Conservation (phyloP, 30 jellyfish, hydroid and myxozoan genomes). For the Mastigias papua region DNA sequence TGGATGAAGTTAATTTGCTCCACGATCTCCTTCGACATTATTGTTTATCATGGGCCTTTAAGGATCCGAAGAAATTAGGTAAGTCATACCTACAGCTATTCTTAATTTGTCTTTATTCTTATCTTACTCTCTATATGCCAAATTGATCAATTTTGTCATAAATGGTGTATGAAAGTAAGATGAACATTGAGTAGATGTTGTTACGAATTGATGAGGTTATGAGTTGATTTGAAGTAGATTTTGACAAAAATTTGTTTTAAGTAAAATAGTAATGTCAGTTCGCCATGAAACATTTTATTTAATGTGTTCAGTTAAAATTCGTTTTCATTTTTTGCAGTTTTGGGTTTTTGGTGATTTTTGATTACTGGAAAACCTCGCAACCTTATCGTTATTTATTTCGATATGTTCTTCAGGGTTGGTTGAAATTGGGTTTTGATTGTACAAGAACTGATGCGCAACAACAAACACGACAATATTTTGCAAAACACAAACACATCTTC, state of each 20-base stretch:
- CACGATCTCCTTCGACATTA: slow-evolving; percentile 90
- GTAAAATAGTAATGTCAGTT: no score
- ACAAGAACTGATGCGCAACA: not conserved
- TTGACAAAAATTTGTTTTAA: no score
- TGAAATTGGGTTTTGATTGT: slow-evolving; percentile 12
- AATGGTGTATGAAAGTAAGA: no score
- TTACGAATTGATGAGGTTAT: no score
- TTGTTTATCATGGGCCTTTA: slow-evolving; percentile 82
- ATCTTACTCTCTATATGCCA: no score
- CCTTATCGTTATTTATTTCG: not conserved
- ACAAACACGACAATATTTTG: not conserved
- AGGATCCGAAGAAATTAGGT: slow-evolving; percentile 79
- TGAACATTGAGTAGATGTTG: no score
- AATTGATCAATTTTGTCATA: no score
- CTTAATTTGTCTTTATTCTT: not conserved
- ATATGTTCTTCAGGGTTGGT: not conserved
- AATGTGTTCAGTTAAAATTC: no score
- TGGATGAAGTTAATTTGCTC: slow-evolving; percentile 90
- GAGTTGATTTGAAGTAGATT: no score
- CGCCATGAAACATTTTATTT: no score
- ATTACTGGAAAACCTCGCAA: not conserved
- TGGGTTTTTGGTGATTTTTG: no score
- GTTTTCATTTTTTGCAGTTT: no score
- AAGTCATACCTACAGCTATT: not conserved
- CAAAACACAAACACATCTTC: not conserved